phyloP scores from a whole-genome alignment of 2,888 invertebrate species.

The Salticus scenicus region DNA sequence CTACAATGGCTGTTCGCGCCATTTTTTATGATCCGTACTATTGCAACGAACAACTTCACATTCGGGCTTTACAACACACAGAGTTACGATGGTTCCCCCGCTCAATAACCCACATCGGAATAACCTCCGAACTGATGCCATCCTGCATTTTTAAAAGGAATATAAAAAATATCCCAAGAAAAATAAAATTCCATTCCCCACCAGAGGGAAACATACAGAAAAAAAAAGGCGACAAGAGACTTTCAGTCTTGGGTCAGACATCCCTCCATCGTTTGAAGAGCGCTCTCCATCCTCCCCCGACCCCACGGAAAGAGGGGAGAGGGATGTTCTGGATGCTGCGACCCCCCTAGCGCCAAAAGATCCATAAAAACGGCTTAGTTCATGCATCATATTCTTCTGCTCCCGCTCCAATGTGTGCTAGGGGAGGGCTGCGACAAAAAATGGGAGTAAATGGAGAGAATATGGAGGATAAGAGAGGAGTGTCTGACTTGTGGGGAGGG shows the following conservation, averaged over 20 bases:
- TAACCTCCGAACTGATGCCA: conserved; percentile 63
- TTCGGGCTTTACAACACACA: conserved; percentile 42
- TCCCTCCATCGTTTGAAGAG: conserved; percentile 59
- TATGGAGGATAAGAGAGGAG: conserved; percentile 66
- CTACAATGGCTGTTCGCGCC: conserved; percentile 26
- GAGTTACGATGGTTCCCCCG: conserved; percentile 56
- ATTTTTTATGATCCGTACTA: conserved; percentile 60
- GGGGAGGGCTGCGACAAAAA: conserved; percentile 42
- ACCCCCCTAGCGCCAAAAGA: conserved; percentile 59
- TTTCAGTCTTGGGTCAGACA: conserved; percentile 64
- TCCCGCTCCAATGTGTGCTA: conserved; percentile 21
- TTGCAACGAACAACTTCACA: conserved; percentile 56
- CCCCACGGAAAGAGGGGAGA: conserved; percentile 13
- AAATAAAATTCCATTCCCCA: conserved; percentile 58
- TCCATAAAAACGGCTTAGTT: conserved; percentile 69
- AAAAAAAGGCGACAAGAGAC: conserved; percentile 62
- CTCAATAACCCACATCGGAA: conserved; percentile 69
- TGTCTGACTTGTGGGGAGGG: conserved; percentile 58
- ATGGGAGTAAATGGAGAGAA: conserved; percentile 67
- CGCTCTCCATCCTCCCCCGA: conserved; percentile 38
- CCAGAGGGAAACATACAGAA: conserved; percentile 20
- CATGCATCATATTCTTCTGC: conserved; percentile 67
- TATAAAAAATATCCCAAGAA: conserved; percentile 40
- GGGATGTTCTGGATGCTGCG: background rate
- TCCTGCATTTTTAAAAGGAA: conserved; percentile 25